Evolutionary conservation across 2,888 invertebrate species (phyloP).

Genomic region (Saturnia pavonia): DNA sequence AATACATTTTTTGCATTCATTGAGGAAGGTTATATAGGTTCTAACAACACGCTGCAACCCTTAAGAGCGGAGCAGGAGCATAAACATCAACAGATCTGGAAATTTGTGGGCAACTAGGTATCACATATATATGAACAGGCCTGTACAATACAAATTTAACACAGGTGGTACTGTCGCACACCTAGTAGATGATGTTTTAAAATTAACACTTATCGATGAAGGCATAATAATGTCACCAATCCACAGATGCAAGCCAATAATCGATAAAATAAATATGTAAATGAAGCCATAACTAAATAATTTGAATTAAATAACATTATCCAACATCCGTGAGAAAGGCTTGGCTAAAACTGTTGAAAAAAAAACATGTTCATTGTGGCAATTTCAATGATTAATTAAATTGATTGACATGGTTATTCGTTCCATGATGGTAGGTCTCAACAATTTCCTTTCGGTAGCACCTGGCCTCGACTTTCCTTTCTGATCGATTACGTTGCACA

Average conservation of each 20-base stretch:
- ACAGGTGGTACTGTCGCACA: no score
- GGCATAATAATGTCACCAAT: neutral
- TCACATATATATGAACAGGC: no score
- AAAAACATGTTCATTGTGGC: constrained; percentile 55
- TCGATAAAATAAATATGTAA: neutral
- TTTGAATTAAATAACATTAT: constrained; percentile 12
- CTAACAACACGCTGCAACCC: no score
- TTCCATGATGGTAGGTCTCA: constrained; percentile 67
- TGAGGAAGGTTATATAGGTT: no score
- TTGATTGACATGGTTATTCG: constrained; percentile 74
- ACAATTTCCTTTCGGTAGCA: constrained; percentile 57
- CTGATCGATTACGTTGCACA: constrained; percentile 72
- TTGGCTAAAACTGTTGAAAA: constrained; percentile 20
- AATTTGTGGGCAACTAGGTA: no score
- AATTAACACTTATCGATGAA: no score
- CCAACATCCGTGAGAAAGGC: constrained; percentile 24
- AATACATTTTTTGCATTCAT: no score
- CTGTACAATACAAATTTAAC: no score
- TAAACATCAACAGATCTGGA: no score
- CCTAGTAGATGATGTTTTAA: no score
- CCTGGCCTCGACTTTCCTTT: constrained; percentile 60
- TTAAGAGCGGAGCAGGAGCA: no score
- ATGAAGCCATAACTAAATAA: neutral
- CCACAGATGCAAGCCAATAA: neutral
- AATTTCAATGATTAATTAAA: constrained; percentile 74